Percentiles rank a stretch among this genome's conserved stretches.
These are phyloP conservation scores for Melieria omissa DNA, from an alignment of 2,888 invertebrate genomes.

Conservation along the genomic window DNA sequence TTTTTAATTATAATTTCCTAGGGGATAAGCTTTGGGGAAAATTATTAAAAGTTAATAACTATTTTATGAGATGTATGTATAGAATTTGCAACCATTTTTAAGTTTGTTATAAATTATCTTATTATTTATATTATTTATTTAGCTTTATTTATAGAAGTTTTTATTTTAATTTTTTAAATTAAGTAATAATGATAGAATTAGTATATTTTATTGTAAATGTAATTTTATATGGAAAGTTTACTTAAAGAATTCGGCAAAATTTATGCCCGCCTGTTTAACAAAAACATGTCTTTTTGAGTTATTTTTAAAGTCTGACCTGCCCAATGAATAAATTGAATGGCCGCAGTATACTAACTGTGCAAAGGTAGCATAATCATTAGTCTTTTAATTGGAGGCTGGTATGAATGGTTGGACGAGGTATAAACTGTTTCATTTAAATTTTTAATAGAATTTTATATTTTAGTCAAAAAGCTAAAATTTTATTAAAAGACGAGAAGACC, in stretches of 20 bases:
- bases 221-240: conserved; percentile 63
- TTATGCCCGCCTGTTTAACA: conserved; percentile 79
- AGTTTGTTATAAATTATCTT: conserved; percentile 61
- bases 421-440: conserved; percentile 71
- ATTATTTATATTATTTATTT: conserved; percentile 67
- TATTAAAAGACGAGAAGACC: too few relatives aligned
- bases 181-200: conserved; percentile 73
- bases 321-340: too few relatives aligned
- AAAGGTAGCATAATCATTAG: conserved; percentile 85
- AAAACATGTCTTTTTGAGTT: conserved; percentile 82
- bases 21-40: conserved; percentile 73
- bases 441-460: conserved; percentile 70
- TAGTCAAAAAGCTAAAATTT: conserved; percentile 62
- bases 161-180: conserved; percentile 65
- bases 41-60: conserved; percentile 68
- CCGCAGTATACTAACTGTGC: conserved; percentile 68
- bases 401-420: conserved; percentile 66
- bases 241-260: conserved; percentile 74
- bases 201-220: conserved; percentile 65
- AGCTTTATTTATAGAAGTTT: conserved; percentile 66
- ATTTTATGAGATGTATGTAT: conserved; percentile 69
- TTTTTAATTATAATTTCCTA: conserved; percentile 68
- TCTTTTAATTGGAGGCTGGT: conserved; percentile 82
- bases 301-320: conserved; percentile 66
- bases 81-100: conserved; percentile 71